Percentiles rank a stretch among this genome's conserved stretches.
Conservation (phyloP, 2,888 invertebrate species). For the Caenorhabditis parvicauda region DNA sequence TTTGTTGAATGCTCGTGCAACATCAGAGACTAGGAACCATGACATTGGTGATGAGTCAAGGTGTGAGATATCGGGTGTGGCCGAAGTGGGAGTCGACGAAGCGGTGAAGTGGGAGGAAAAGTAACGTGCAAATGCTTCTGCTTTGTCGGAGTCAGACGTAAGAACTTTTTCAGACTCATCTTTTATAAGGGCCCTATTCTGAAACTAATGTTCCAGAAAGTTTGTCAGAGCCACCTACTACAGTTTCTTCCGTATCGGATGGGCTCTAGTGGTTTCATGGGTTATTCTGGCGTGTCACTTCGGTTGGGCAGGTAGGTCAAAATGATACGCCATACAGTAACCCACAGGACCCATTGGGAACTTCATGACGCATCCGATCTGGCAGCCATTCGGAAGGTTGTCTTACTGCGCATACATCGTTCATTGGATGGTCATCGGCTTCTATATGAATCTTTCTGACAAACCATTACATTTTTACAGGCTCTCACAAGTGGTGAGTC, state of each 20-base stretch:
- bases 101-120: no score
- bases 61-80: no score
- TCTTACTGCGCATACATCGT: conserved; percentile 86
- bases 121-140: no score
- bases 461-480: conserved; percentile 19
- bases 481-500: conserved; percentile 26
- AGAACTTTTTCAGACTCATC: no score
- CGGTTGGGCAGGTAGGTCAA: conserved; percentile 64
- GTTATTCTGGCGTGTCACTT: conserved; percentile 65
- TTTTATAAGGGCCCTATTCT: no score
- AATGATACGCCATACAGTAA: conserved; percentile 6
- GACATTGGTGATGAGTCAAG: no score
- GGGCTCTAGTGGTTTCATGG: conserved; percentile 64
- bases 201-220: conserved; percentile 3
- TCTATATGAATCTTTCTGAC: conserved; percentile 21
- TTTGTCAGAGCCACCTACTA: conserved; percentile 28
- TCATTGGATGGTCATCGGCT: conserved; percentile 32
- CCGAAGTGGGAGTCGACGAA: no score
- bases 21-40: no score
- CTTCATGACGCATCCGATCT: conserved; percentile 77
- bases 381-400: conserved; percentile 82
- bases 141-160: no score
- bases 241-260: conserved; percentile 59
- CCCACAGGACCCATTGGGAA: conserved; percentile 71
- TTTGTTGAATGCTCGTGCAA: no score